phyloP scores from a whole-genome alignment of 2,888 invertebrate genomes.

The Dryadula phaetusa region DNA sequence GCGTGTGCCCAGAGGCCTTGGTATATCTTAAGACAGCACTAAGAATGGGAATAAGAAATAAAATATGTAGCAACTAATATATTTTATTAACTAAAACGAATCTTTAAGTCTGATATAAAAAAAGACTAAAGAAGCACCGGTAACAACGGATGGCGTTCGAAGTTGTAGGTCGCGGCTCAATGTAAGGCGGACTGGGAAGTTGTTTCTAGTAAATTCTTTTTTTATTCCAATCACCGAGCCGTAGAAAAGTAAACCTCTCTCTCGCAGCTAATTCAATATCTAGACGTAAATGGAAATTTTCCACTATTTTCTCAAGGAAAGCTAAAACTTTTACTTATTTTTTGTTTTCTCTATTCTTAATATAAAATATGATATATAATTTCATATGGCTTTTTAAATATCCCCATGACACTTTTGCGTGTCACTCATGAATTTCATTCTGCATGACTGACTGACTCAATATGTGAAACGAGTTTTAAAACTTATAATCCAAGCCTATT shows the following conservation, averaged over 20 bases:
- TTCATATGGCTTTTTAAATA: background rate
- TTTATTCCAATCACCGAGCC: conserved; percentile 30
- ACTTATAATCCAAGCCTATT: conserved; percentile 3
- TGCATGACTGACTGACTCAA: background rate
- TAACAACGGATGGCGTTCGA: background rate
- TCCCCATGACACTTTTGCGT: background rate
- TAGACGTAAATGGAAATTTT: conserved; percentile 34
- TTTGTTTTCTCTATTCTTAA: background rate
- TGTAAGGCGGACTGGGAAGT: conserved; percentile 14
- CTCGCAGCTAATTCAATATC: conserved; percentile 38
- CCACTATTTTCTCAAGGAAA: conserved; percentile 14
- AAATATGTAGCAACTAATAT: background rate
- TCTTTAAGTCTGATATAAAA: background rate
- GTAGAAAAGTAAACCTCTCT: conserved; percentile 34
- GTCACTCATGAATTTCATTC: background rate
- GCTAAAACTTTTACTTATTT: background rate
- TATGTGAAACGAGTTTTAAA: background rate
- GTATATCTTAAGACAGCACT: no score
- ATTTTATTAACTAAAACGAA: background rate
- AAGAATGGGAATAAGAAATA: no score
- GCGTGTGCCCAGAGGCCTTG: no score
- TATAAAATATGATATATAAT: background rate
- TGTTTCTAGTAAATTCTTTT: conserved; percentile 32
- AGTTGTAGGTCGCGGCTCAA: conserved; percentile 14
- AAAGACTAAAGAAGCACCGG: conserved; percentile 15